Conservation (phyloP, 2,113 vertebrate genomes). For the Epinephelus lanceolatus region DNA sequence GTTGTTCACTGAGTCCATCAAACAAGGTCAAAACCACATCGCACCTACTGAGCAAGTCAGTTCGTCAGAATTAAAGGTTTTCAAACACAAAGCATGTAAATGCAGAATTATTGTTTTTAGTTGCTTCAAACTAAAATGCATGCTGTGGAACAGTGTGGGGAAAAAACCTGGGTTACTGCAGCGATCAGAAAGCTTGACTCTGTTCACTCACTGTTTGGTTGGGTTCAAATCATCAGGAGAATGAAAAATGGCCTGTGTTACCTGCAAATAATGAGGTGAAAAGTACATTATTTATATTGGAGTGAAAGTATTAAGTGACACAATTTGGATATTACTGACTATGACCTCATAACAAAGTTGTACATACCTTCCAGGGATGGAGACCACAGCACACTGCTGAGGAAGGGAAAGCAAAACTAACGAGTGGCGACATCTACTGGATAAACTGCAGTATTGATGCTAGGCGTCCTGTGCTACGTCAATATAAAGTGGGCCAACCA, state of each 20-base stretch:
- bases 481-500: neutral
- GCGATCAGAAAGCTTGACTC: neutral
- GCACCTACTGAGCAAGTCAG: neutral
- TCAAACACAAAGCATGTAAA: neutral
- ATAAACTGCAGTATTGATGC: neutral
- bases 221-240: neutral
- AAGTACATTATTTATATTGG: neutral
- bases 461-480: slow-evolving; percentile 30
- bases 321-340: neutral
- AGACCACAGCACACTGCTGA: neutral
- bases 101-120: neutral
- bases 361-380: neutral
- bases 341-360: neutral
- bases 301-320: neutral
- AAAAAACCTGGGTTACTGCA: neutral
- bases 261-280: neutral
- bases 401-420: neutral
- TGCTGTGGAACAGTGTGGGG: too few relatives aligned
- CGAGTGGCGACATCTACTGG: slow-evolving; percentile 62
- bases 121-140: neutral
- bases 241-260: neutral
- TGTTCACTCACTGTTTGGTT: neutral
- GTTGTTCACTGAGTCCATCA: neutral
- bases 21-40: neutral
- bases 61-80: neutral